Conservation (phyloP, 2,797 vertebrate genomes). For the Enteromius mattozi region DNA sequence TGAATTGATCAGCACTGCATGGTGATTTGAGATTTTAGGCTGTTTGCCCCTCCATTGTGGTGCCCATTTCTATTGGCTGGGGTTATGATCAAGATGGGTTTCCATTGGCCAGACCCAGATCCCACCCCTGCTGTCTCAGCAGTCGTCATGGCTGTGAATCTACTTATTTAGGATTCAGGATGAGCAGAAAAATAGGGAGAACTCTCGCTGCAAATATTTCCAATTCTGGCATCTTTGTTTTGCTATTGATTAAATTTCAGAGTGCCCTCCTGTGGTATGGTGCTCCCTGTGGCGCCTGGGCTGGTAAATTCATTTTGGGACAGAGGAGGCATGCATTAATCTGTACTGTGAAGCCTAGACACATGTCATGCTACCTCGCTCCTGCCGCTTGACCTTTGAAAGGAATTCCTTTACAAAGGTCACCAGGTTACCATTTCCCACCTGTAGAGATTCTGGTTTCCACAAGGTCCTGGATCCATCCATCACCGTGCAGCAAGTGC, state of each 20-base stretch:
- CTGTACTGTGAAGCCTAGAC: conserved; percentile 53
- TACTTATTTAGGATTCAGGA: conserved; percentile 53
- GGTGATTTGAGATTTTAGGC: conserved; percentile 55
- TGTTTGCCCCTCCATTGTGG: conserved; percentile 54
- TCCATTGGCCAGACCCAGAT: conserved; percentile 49
- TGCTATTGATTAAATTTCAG: conserved; percentile 67
- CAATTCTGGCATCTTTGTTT: conserved; percentile 62
- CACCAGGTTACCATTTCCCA: conserved; percentile 59
- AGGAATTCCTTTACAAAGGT: conserved; percentile 65
- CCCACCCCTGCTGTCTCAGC: conserved; percentile 50
- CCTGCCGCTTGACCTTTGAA: conserved; percentile 66
- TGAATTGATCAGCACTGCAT: conserved; percentile 54
- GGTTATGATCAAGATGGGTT: conserved; percentile 35
- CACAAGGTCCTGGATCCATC: conserved; percentile 46
- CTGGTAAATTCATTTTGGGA: conserved; percentile 64
- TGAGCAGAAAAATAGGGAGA: conserved; percentile 37
- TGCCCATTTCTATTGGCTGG: conserved; percentile 36
- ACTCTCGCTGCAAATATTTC: conserved; percentile 49
- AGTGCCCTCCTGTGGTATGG: conserved; percentile 58
- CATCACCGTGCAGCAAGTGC: conserved; percentile 45
- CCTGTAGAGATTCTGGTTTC: conserved; percentile 61
- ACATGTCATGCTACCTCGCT: conserved; percentile 58
- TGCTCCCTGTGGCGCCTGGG: conserved; percentile 56
- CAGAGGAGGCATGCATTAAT: conserved; percentile 55
- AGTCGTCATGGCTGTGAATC: conserved; percentile 57